Evolutionary conservation across 2,888 invertebrate genomes (phyloP).

Genomic region (Lumbricus terrestris): DNA sequence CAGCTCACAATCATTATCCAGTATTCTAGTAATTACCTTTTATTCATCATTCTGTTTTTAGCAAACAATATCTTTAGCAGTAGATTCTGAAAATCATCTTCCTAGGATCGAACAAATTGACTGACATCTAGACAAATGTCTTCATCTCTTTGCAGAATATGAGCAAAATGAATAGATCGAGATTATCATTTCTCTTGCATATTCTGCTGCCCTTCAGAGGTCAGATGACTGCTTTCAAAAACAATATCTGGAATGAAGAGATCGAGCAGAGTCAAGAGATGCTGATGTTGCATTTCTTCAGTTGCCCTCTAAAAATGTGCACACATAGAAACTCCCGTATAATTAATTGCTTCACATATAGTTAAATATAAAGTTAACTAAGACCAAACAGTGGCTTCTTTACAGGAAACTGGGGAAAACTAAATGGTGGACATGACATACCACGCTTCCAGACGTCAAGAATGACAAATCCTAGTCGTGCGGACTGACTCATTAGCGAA

Average conservation of each 20-base stretch:
- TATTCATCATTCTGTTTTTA: background rate
- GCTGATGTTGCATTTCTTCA: background rate
- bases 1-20: background rate
- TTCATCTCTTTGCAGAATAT: background rate
- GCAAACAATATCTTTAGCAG: background rate
- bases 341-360: background rate
- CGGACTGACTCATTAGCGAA: slow-evolving; percentile 83
- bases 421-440: slow-evolving; percentile 29
- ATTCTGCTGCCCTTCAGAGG: no score
- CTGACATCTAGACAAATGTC: background rate
- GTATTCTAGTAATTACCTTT: no score
- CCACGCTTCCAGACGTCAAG: slow-evolving; percentile 71
- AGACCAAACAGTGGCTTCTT: no score
- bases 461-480: slow-evolving; percentile 77
- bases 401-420: background rate
- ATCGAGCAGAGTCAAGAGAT: background rate
- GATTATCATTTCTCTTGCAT: no score
- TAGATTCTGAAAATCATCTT: background rate
- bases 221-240: background rate
- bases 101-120: background rate
- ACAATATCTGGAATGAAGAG: background rate
- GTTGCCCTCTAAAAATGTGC: background rate
- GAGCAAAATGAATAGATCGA: background rate
- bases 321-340: background rate
- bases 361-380: background rate